These are phyloP conservation scores for Archaeoteleia sp. DNA, from an alignment of 2,888 invertebrate genomes.

Conservation along the genomic window DNA sequence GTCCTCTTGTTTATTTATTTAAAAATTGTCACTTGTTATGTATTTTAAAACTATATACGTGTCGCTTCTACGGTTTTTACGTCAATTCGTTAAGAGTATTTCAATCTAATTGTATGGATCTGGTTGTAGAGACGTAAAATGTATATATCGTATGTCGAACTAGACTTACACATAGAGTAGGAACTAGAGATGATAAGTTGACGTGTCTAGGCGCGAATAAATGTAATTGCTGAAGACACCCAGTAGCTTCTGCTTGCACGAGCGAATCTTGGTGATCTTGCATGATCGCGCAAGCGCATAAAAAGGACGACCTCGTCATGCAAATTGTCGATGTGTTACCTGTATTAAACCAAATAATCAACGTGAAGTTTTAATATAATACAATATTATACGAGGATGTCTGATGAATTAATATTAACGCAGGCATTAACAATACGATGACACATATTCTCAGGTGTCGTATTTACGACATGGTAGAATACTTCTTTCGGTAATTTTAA, in stretches of 20 bases:
- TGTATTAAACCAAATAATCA: constrained; percentile 56
- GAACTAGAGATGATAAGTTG: constrained; percentile 93
- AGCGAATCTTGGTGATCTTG: constrained; percentile 91
- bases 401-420: too few species aligned
- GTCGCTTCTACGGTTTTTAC: too few species aligned
- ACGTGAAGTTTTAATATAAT: constrained; percentile 8
- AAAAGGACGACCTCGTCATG: constrained; percentile 87
- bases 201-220: constrained; percentile 97
- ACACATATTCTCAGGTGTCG: too few species aligned
- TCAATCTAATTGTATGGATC: too few species aligned
- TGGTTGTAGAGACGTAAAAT: too few species aligned
- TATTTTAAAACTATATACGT: too few species aligned
- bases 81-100: too few species aligned
- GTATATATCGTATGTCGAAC: too few species aligned
- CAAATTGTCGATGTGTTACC: constrained; percentile 85
- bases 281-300: constrained; percentile 96
- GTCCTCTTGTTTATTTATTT: constrained; percentile 6
- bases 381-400: too few species aligned
- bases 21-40: not conserved
- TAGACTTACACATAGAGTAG: constrained; percentile 92
- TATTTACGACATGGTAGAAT: too few species aligned
- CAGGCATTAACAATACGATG: too few species aligned
- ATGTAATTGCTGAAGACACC: constrained; percentile 97
- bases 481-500: too few species aligned
- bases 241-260: constrained; percentile 96